Percentiles rank a stretch among this genome's conserved stretches.
phyloP scores from a whole-genome alignment of 2,113 vertebrate species.

The Eleginops maclovinus region DNA sequence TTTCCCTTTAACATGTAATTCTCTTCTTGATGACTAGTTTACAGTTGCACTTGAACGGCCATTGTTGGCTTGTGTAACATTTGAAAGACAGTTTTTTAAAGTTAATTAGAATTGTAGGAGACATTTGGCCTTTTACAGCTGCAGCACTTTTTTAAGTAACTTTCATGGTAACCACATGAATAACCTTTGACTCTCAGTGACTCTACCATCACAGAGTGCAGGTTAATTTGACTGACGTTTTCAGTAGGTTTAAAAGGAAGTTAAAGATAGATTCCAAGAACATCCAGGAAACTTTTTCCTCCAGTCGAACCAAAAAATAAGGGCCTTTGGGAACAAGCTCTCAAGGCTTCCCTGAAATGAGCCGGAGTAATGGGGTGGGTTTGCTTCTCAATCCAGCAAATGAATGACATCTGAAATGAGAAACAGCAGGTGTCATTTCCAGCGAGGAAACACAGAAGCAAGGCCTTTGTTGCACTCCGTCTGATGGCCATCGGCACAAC shows the following conservation, averaged over 20 bases:
- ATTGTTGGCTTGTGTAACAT: background rate
- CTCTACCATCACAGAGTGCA: background rate
- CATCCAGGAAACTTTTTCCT: background rate
- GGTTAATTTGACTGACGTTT: background rate
- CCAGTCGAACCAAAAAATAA: constrained; percentile 22
- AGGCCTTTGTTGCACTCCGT: constrained; percentile 56
- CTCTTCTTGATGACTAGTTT: background rate
- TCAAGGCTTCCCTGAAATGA: constrained; percentile 50
- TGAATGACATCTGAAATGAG: constrained; percentile 70
- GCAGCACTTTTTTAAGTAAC: background rate
- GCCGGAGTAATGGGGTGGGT: constrained; percentile 31
- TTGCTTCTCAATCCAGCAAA: constrained; percentile 39
- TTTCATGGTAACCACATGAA: background rate
- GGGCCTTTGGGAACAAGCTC: constrained; percentile 32
- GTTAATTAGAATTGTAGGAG: background rate
- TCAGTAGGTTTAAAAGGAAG: constrained; percentile 3
- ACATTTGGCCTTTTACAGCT: constrained; percentile 8
- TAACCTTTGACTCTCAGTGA: constrained; percentile 5
- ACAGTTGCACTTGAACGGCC: background rate
- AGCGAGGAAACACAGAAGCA: constrained; percentile 58
- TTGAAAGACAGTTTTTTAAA: background rate
- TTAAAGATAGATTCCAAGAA: background rate
- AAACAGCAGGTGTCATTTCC: constrained; percentile 71
- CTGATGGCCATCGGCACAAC: constrained; percentile 66
- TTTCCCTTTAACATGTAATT: background rate